Base-by-base conservation (phyloP, 2,888 invertebrate species). In the Dicyrtoma fusca region DNA sequence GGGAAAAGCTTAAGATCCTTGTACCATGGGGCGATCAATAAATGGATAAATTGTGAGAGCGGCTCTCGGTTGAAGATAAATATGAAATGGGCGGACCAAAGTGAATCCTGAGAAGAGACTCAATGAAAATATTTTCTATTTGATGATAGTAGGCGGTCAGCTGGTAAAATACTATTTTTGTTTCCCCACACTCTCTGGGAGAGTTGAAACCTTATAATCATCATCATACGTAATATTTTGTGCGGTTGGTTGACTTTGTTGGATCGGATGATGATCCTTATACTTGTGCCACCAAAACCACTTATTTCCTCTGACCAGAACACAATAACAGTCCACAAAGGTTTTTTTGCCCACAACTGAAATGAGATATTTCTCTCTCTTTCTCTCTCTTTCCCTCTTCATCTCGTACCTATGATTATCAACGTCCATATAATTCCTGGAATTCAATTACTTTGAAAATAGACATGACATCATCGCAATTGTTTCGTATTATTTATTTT, bases 61-160 rank as follows among this genome's bases (percentile, higher is more conserved):
- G n/a, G 49, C 34, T 17, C 53, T 8, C 34, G 23, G 13, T 53
- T 45, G 44, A 62, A 61, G 62, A 53, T 51, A 69, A 69, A 59
- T 61, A 62, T 62, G 62, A 62, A 62, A 49, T 47, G 62, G 69
- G 69, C 62, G 61, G 62, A n/a, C 11, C 17, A 25, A 25, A 49
- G 62, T 62, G 34, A 14, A 34, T 26, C 62, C 25, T 21, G 53
- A 55, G 53, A 55, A 55, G 68, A n/a, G 68, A 68, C 57, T 68
- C 66, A 59, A 69, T 59, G 62, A 62, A 69, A 69, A 62, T 69
- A 61, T 69, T 62, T 62, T 62, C 59, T 44, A 42, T 68, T 69
- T 69, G 47, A 69, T 69, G 69, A 69, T 69, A 44, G 69, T 59
- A 55, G 69, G 69, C 69, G 69, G 69, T 69, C 69, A 69, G 57